Conservation (phyloP, 1,140 invertebrate species). For the Drosophila baimaii region DNA sequence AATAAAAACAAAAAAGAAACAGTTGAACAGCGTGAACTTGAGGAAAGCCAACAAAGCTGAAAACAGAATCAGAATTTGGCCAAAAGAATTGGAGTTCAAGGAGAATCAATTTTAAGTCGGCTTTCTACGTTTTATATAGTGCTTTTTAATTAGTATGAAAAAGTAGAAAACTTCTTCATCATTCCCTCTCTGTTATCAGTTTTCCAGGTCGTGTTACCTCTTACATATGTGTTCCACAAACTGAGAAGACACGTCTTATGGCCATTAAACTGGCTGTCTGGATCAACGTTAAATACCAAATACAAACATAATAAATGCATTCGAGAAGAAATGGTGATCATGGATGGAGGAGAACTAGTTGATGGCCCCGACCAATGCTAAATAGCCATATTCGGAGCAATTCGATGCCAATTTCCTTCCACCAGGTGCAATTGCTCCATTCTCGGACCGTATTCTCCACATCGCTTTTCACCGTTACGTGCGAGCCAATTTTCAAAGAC, state of each 20-base stretch:
- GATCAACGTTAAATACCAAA: conserved; percentile 36
- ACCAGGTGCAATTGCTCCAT: conserved; percentile 32
- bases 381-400: conserved; percentile 40
- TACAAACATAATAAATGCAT: conserved; percentile 29
- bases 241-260: conserved; percentile 32
- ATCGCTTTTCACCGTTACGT: conserved; percentile 29
- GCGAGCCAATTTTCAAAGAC: conserved; percentile 18
- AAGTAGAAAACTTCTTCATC: conserved; percentile 7
- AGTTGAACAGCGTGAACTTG: conserved; percentile 25
- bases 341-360: conserved; percentile 25
- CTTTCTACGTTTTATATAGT: not conserved
- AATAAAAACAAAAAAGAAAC: conserved; percentile 18
- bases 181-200: conserved; percentile 5
- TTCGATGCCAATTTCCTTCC: conserved; percentile 36
- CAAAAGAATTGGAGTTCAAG: conserved; percentile 7
- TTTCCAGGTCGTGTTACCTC: conserved; percentile 8
- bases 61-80: not conserved
- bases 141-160: too few relatives aligned
- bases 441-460: conserved; percentile 13
- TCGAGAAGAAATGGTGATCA: conserved; percentile 13
- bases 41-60: conserved; percentile 14
- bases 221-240: conserved; percentile 31
- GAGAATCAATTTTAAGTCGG: not conserved
- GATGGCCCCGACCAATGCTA: conserved; percentile 25
- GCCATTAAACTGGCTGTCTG: conserved; percentile 9